Evolutionary conservation across 2,888 invertebrate genomes (phyloP).

Genomic region (Tipula vernalis): DNA sequence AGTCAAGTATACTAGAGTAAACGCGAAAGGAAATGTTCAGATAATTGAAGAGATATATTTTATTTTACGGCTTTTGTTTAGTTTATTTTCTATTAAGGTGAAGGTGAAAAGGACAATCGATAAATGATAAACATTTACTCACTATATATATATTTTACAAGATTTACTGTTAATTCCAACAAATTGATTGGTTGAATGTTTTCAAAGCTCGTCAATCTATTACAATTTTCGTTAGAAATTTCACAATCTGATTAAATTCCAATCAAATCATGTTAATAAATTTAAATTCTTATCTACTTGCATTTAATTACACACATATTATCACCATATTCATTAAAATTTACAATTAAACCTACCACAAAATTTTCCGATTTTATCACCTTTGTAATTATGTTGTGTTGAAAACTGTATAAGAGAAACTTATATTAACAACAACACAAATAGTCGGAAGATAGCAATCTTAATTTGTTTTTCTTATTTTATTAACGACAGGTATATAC

Average conservation of each 20-base stretch:
- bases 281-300: neutral
- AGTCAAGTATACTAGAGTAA: neutral
- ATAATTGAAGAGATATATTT: neutral
- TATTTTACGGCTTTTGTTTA: neutral
- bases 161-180: neutral
- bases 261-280: neutral
- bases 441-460: neutral
- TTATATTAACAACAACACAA: neutral
- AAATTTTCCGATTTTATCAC: neutral
- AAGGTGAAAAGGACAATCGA: neutral
- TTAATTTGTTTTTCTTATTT: neutral
- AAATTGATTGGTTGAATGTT: neutral
- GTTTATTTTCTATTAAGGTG: neutral
- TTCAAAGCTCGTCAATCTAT: neutral
- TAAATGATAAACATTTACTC: neutral
- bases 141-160: neutral
- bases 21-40: neutral
- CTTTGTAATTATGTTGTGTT: neutral
- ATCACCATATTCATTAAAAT: neutral
- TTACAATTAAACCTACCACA: neutral
- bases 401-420: neutral
- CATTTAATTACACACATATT: neutral
- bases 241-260: neutral
- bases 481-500: neutral
- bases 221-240: neutral